Conservation (phyloP, 2,113 vertebrate species). For the Lasiurus cinereus region DNA sequence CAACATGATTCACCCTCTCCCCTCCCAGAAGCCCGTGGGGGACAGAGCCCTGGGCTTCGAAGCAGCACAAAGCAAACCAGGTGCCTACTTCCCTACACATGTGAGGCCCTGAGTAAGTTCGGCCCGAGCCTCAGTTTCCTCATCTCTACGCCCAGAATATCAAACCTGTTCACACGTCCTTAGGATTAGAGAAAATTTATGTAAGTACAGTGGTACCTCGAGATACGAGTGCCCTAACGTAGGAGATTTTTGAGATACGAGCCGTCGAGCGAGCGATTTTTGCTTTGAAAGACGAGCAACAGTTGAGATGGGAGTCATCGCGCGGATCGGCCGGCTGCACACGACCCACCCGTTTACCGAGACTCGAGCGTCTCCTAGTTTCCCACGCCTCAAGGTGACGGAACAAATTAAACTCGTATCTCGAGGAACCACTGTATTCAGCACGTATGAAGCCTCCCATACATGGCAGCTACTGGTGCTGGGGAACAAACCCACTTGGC, state of each 20-base stretch:
- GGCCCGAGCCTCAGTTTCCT: neutral
- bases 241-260: too few species aligned
- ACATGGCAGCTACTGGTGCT: neutral
- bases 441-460: neutral
- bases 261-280: too few species aligned
- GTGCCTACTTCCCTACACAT: neutral
- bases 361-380: too few species aligned
- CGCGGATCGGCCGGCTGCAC: too few species aligned
- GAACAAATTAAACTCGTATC: too few species aligned
- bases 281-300: too few species aligned
- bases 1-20: neutral
- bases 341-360: too few species aligned
- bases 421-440: too few species aligned
- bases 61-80: neutral
- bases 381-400: too few species aligned
- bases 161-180: neutral
- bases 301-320: too few species aligned
- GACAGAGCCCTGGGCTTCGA: fast-evolving
- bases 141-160: neutral
- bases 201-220: neutral
- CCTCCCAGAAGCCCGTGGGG: neutral
- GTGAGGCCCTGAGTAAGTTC: neutral
- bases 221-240: too few species aligned
- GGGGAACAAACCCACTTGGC: neutral
- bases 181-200: neutral